phyloP scores from a whole-genome alignment of 2,113 vertebrate species.

The Neoarius graeffei region DNA sequence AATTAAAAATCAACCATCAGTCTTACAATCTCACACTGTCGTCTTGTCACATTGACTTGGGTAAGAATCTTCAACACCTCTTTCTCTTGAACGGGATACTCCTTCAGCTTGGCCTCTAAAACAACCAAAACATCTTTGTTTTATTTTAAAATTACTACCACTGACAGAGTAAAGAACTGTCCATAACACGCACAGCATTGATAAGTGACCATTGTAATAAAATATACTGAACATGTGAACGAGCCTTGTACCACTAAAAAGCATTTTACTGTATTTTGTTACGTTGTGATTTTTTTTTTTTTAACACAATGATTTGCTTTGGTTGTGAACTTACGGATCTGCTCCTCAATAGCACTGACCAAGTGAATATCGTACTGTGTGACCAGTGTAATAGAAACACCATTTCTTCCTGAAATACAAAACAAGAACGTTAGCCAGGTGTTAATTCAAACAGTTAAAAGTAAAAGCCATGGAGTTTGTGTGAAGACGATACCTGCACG shows the following conservation, averaged over 20 bases:
- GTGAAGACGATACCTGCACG: constrained; percentile 79
- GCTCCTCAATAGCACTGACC: constrained; percentile 84
- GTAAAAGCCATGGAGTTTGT: not conserved
- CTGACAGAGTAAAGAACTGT: not conserved
- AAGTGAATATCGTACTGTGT: constrained; percentile 98
- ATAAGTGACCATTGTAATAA: not conserved
- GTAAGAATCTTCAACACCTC: constrained; percentile 87
- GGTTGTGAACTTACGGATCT: constrained; percentile 81
- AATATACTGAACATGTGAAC: too few relatives aligned
- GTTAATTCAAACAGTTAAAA: not conserved
- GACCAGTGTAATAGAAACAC: constrained; percentile 88
- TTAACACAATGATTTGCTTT: not conserved
- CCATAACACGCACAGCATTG: not conserved
- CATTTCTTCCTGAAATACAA: constrained; percentile 79
- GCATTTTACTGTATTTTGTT: too few relatives aligned
- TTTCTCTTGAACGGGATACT: constrained; percentile 79
- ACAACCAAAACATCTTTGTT: constrained; percentile 15
- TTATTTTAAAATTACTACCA: not conserved
- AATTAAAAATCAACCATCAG: not conserved
- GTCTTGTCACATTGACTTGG: constrained; percentile 89
- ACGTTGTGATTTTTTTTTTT: not conserved
- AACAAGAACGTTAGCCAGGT: not conserved
- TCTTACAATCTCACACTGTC: constrained; percentile 79
- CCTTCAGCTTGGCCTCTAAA: constrained; percentile 83
- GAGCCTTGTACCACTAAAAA: too few relatives aligned